These are phyloP conservation scores for Myanophis thanlyinensis DNA, from an alignment of 2,113 vertebrate genomes.

Conservation along the genomic window DNA sequence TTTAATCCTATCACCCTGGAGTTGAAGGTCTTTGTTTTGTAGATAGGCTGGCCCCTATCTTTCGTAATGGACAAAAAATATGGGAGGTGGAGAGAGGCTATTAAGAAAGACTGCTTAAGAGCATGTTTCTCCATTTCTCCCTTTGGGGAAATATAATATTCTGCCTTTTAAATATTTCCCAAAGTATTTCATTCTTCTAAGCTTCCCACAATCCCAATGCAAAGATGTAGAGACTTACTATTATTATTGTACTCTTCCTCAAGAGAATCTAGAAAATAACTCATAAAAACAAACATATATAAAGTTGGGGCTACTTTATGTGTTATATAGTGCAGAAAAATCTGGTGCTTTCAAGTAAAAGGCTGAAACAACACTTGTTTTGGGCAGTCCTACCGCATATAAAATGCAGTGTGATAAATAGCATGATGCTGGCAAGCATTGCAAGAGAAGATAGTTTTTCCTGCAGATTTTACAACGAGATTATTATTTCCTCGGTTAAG, in stretches of 20 bases:
- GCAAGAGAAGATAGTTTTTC: not conserved
- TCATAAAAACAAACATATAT: not conserved
- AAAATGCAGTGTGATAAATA: not conserved
- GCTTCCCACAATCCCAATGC: not conserved
- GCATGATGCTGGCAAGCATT: not conserved
- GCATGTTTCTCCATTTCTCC: no score
- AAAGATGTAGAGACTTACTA: not conserved
- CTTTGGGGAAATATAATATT: no score
- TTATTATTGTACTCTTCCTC: not conserved
- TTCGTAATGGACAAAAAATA: no score
- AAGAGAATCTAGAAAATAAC: not conserved
- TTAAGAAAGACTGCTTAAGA: no score
- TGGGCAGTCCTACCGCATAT: not conserved
- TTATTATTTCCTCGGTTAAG: not conserved
- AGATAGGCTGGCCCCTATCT: no score
- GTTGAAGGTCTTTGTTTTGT: no score
- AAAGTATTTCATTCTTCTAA: no score
- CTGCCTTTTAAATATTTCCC: no score
- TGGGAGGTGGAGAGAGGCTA: no score
- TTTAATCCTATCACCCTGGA: no score
- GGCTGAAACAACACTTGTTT: not conserved
- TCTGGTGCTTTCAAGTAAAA: not conserved
- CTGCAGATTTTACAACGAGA: not conserved
- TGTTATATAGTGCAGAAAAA: not conserved
- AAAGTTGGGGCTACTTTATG: not conserved